Conservation (phyloP, 2,797 vertebrate genomes). For the Clamator glandarius region DNA sequence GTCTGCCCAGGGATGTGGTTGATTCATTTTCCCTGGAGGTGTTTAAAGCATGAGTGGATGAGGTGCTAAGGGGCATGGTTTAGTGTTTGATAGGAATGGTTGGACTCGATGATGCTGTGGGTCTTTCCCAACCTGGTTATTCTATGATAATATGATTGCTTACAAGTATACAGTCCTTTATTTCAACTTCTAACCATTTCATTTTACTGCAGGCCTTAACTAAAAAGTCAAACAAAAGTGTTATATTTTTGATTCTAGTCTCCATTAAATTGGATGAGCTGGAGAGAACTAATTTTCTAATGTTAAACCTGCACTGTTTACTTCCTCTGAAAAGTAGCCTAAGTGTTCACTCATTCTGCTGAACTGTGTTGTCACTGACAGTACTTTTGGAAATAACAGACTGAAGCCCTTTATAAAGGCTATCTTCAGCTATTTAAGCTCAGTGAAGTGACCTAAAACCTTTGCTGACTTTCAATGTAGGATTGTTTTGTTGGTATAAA, state of each 20-base stretch:
- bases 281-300: background rate
- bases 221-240: background rate
- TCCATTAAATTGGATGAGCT: background rate
- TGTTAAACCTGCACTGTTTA: background rate
- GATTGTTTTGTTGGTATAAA: background rate
- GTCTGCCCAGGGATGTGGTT: too few species aligned
- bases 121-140: too few species aligned
- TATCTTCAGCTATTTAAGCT: background rate
- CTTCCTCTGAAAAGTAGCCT: too few species aligned
- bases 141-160: background rate
- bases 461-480: background rate
- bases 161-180: background rate
- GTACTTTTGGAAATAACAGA: background rate
- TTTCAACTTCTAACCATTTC: background rate
- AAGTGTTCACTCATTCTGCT: background rate
- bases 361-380: background rate
- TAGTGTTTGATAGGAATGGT: too few species aligned
- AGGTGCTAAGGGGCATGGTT: too few species aligned
- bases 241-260: background rate
- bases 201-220: background rate
- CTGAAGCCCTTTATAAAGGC: background rate
- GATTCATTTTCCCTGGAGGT: too few species aligned
- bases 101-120: too few species aligned
- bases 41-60: too few species aligned
- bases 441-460: background rate